These are phyloP conservation scores for Magallana nippona DNA, from an alignment of 2,888 invertebrate genomes.

Conservation along the genomic window DNA sequence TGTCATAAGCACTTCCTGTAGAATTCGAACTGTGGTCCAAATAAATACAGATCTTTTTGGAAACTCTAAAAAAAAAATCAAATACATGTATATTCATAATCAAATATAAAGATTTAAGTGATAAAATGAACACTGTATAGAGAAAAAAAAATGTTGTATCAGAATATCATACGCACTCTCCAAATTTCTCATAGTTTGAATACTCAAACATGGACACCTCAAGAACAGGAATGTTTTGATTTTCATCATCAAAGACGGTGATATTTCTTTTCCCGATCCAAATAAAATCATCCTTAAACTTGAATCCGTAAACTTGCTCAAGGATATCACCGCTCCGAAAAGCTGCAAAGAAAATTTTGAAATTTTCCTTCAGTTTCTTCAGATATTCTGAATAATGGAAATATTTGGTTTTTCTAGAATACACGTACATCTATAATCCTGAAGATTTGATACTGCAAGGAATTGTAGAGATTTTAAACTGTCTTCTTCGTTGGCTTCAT, in stretches of 20 bases:
- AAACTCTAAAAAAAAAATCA: neutral
- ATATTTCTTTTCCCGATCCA: slow-evolving; percentile 40
- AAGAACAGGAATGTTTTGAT: neutral
- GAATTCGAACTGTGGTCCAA: slow-evolving; percentile 39
- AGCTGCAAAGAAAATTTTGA: slow-evolving; percentile 22
- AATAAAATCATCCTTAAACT: slow-evolving; percentile 45
- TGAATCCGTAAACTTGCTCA: slow-evolving; percentile 39
- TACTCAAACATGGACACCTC: slow-evolving; percentile 3
- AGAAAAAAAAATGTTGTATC: neutral
- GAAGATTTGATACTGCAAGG: neutral
- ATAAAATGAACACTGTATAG: too few species aligned
- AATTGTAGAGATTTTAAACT: neutral
- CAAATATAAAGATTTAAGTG: too few species aligned
- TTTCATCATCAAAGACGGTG: neutral
- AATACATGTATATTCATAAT: neutral
- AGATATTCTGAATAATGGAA: neutral
- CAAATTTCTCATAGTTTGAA: neutral
- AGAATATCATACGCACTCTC: neutral
- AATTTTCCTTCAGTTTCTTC: neutral
- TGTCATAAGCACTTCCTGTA: slow-evolving; percentile 47
- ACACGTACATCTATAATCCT: neutral
- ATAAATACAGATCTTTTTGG: neutral
- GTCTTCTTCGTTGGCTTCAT: neutral
- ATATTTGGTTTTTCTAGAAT: too few species aligned
- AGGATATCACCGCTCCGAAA: slow-evolving; percentile 10